phyloP scores from a whole-genome alignment of 2,888 invertebrate species.

The Nomada lathburiana region DNA sequence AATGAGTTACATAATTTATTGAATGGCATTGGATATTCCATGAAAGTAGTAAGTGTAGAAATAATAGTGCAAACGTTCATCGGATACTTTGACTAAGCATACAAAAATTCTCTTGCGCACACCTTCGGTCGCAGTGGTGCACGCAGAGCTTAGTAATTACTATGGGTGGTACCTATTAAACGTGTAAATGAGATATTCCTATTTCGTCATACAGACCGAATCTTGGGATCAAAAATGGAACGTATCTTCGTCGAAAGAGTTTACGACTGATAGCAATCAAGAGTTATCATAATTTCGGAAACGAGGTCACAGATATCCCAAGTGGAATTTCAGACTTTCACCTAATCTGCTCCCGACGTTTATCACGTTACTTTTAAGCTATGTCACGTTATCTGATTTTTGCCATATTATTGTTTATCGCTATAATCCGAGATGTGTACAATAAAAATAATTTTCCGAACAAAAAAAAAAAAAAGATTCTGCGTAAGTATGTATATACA shows the following conservation, averaged over 20 bases:
- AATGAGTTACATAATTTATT: too few species aligned
- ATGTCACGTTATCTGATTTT: constrained; percentile 34
- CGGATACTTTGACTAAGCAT: too few species aligned
- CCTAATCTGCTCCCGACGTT: constrained; percentile 35
- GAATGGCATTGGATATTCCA: too few species aligned
- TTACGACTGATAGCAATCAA: background rate
- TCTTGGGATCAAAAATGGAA: constrained; percentile 8
- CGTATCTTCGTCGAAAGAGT: background rate
- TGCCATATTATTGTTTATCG: constrained; percentile 27
- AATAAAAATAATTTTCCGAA: constrained; percentile 17
- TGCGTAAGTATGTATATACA: too few species aligned
- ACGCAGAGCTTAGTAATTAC: background rate
- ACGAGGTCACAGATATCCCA: constrained; percentile 43
- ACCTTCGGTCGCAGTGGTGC: too few species aligned
- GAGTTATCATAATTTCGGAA: constrained; percentile 34
- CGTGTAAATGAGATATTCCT: constrained; percentile 17
- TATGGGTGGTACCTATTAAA: constrained; percentile 28
- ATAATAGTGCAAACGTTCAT: background rate
- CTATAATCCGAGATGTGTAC: constrained; percentile 29
- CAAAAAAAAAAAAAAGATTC: background rate
- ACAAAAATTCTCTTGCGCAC: too few species aligned
- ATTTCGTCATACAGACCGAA: background rate
- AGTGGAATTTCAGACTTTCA: constrained; percentile 57
- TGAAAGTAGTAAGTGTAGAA: too few species aligned
- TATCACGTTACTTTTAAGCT: constrained; percentile 19